These are phyloP conservation scores for Spermophilus dauricus DNA, from an alignment of 2,113 vertebrate genomes.

Conservation along the genomic window DNA sequence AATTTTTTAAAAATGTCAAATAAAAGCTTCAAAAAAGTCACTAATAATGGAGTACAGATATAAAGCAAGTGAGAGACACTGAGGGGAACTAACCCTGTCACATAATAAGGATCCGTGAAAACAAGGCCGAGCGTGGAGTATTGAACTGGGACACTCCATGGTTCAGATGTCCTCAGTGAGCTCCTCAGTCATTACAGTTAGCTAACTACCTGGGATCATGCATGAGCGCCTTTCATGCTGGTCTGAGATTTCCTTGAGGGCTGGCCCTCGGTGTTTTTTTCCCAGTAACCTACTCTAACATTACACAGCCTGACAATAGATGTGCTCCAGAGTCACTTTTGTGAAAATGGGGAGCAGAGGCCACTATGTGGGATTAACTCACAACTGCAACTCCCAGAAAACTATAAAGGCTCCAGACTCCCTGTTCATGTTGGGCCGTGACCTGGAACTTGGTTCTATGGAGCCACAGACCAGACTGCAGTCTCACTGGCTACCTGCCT, in stretches of 20 bases:
- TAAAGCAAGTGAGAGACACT: neutral
- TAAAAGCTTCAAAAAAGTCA: neutral
- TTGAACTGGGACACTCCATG: neutral
- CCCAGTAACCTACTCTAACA: neutral
- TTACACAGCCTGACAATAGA: neutral
- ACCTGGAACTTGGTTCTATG: neutral
- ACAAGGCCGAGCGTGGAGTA: neutral
- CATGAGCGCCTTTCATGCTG: neutral
- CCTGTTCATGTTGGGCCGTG: neutral
- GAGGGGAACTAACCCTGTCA: neutral
- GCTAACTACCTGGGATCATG: neutral
- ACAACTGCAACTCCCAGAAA: neutral
- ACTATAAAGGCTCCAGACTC: no score
- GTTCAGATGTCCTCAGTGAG: neutral
- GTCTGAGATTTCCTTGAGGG: neutral
- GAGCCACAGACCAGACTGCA: neutral
- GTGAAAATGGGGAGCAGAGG: neutral
- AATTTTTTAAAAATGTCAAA: neutral
- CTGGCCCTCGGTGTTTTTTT: neutral
- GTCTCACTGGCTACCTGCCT: neutral
- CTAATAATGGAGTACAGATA: no score
- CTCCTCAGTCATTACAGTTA: rapidly evolving
- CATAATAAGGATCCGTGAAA: neutral
- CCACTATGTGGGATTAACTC: no score
- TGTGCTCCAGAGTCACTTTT: neutral